Conservation (phyloP, 1,140 invertebrate species). For the Chlorops oryzae region DNA sequence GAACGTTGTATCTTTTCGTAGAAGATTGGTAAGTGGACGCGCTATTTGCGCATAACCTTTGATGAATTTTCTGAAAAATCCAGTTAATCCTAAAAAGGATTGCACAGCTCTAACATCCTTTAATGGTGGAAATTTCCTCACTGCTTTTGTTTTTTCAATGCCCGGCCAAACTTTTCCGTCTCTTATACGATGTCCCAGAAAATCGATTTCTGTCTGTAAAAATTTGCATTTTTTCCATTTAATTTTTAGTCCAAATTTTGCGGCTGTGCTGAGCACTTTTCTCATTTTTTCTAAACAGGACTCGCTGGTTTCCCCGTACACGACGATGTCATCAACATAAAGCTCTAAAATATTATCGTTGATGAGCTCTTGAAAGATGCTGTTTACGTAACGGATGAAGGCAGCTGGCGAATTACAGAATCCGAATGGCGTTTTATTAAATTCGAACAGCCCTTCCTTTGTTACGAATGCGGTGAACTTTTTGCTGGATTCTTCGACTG, state of each 20-base stretch:
- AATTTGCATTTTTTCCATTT: constrained; percentile 45
- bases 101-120: no score
- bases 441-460: constrained; percentile 14
- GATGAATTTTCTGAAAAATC: no score
- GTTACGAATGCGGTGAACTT: constrained; percentile 19
- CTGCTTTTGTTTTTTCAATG: constrained; percentile 28
- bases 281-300: constrained; percentile 20
- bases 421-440: constrained; percentile 15
- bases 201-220: constrained; percentile 30
- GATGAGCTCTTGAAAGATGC: constrained; percentile 13
- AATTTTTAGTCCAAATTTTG: constrained; percentile 34
- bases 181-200: constrained; percentile 26
- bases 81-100: no score
- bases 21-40: no score
- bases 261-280: constrained; percentile 23
- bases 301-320: background rate
- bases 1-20: no score
- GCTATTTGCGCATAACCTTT: no score
- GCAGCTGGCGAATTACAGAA: constrained; percentile 33
- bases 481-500: constrained; percentile 15
- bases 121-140: constrained; percentile 28
- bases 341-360: constrained; percentile 12
- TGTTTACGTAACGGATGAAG: constrained; percentile 47
- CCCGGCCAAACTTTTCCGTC: constrained; percentile 30
- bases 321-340: constrained; percentile 19